Base-by-base conservation (phyloP, 2,113 vertebrate genomes). In the Lampris incognitus region DNA sequence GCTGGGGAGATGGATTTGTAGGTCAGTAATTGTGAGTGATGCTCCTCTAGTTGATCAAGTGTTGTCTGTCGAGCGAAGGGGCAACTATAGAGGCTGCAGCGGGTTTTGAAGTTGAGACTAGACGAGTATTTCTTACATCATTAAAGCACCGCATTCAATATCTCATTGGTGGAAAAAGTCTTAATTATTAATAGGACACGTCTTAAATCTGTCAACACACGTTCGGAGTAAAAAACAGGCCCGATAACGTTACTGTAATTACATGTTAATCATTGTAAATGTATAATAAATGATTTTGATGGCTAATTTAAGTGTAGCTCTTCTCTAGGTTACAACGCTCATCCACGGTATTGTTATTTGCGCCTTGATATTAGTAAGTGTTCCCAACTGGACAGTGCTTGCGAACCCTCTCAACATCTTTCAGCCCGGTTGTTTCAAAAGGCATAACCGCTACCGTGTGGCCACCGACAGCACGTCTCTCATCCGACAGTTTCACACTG, bases 401-500 rank as follows among this genome's bases (percentile, higher is more conserved):
- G 79, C 76, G 68, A 78, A 61, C 60, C 64, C 37, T 73, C 52
- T 65, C 4, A 63, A 70, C 64, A 72, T 79, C 69, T 88, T 85
- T 64, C 54, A 39, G 44, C 51, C 48, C 24, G 11, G 49, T 52
- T 40, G 41, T 63, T 65, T 57, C 39, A 48, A 74, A 88, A 66
- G 70, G 54, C 70, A 42, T 10, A 79, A 66, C 59, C 85, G 76
- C 75, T 83, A 64, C 72, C 68, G 82, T 82, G 79, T 75, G 63
- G 70, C 69, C 83, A 78, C 69, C 76, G 70, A 64, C 85, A 56
- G 80, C 85, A 91, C 82, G 80, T 84, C 39, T 80, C 50, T 70
- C 76, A 41, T 46, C 72, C 54, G 59, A 9, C 6, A 10, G 6
- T 76, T 80, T 65, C 65, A 36, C 52, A 60, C 40, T 2, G 40